Conservation (phyloP, 2,113 vertebrate species). For the Ceyx cyanopectus region DNA sequence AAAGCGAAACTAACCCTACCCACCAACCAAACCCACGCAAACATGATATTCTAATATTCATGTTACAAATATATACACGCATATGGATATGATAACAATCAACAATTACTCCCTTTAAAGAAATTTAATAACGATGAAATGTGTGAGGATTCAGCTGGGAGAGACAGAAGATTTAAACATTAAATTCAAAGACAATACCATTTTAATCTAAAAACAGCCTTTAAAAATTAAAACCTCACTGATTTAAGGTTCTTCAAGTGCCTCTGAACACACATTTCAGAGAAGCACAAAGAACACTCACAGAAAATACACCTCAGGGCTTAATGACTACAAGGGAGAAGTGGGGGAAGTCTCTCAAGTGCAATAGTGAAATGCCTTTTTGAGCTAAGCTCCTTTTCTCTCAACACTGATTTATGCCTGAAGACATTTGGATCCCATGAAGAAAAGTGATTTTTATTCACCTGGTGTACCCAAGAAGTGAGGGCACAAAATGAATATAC, state of each 20-base stretch:
- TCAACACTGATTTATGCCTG: background rate
- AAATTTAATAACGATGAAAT: background rate
- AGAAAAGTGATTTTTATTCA: background rate
- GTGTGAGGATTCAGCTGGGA: background rate
- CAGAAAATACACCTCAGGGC: background rate
- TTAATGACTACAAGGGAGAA: background rate
- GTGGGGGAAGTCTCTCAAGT: background rate
- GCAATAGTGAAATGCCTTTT: background rate
- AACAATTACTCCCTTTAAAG: background rate
- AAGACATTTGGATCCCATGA: background rate
- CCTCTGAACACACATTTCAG: slow-evolving; percentile 35
- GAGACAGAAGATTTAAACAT: background rate
- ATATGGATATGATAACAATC: background rate
- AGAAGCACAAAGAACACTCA: slow-evolving; percentile 2
- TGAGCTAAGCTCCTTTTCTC: background rate
- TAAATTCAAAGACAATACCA: background rate
- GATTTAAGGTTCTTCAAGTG: slow-evolving; percentile 11
- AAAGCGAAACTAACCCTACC: background rate
- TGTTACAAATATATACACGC: background rate
- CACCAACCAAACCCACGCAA: background rate
- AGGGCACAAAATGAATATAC: background rate
- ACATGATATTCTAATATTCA: background rate
- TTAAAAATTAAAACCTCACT: slow-evolving; percentile 34
- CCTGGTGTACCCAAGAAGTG: background rate
- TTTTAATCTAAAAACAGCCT: background rate